Evolutionary conservation across 2,888 invertebrate species (phyloP).

Genomic region (Notocelia uddmanniana): DNA sequence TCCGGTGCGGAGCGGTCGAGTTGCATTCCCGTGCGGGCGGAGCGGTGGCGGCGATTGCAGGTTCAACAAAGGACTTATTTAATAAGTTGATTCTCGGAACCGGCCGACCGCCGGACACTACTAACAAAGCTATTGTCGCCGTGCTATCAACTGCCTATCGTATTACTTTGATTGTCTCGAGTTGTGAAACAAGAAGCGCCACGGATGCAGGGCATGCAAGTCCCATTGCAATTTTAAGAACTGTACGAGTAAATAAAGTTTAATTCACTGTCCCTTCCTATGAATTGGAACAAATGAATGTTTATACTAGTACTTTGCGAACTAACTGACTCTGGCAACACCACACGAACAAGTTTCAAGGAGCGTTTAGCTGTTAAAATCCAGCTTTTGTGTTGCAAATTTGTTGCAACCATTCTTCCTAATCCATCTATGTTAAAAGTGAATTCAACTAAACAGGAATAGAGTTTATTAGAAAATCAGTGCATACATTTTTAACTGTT

Average conservation of each 20-base stretch:
- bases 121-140: constrained; percentile 63
- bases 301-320: constrained; percentile 8
- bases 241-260: constrained; percentile 14
- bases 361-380: constrained; percentile 21
- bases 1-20: constrained; percentile 43
- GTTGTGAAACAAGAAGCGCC: constrained; percentile 34
- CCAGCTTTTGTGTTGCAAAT: constrained; percentile 23
- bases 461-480: background rate
- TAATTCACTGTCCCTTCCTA: constrained; percentile 2
- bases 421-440: background rate
- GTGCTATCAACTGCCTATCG: constrained; percentile 45
- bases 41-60: constrained; percentile 47
- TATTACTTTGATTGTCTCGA: constrained; percentile 42
- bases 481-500: too few species aligned
- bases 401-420: background rate
- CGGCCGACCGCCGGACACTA: constrained; percentile 58
- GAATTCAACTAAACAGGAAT: background rate
- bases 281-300: constrained; percentile 30
- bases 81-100: constrained; percentile 70
- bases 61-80: constrained; percentile 65
- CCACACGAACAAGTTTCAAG: constrained; percentile 32
- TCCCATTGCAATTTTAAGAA: constrained; percentile 27
- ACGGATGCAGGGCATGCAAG: constrained; percentile 30
- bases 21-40: constrained; percentile 52
- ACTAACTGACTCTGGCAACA: constrained; percentile 28